Percentiles rank a stretch among this genome's conserved stretches.
Evolutionary conservation across 92 coral and sea anemone genomes (phyloP).

Genomic region (Scolanthus callimorphus): DNA sequence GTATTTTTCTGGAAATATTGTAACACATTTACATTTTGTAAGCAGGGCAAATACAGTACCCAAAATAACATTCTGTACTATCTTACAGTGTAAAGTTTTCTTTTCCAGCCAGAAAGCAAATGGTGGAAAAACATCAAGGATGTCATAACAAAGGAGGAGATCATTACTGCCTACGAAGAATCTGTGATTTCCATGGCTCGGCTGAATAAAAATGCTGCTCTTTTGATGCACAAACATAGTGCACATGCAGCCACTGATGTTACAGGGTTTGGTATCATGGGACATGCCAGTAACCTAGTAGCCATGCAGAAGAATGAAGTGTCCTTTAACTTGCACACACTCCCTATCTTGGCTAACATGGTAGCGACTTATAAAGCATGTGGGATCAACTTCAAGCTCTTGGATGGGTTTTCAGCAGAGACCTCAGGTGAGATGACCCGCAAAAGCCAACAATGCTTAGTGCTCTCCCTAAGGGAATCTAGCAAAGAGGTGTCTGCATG

Average conservation of each 20-base stretch:
- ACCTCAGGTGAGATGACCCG: slow-evolving; percentile 83
- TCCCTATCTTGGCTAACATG: slow-evolving; percentile 92
- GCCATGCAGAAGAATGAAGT: slow-evolving; percentile 76
- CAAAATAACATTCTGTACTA: too few relatives aligned
- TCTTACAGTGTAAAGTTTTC: too few relatives aligned
- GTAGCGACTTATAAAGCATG: slow-evolving; percentile 76
- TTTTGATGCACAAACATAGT: slow-evolving; percentile 82
- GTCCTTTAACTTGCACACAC: slow-evolving; percentile 72
- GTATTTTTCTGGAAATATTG: too few relatives aligned
- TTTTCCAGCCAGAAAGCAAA: slow-evolving; percentile 61
- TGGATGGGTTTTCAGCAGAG: slow-evolving; percentile 95
- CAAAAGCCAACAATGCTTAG: too few relatives aligned
- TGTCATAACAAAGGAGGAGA: slow-evolving; percentile 69
- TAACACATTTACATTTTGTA: too few relatives aligned
- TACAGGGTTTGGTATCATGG: slow-evolving; percentile 96
- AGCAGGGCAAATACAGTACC: too few relatives aligned
- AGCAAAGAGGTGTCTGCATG: too few relatives aligned
- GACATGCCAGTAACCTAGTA: slow-evolving; percentile 90
- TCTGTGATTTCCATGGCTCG: slow-evolving; percentile 92
- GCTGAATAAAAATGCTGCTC: slow-evolving; percentile 86
- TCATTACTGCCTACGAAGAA: slow-evolving; percentile 64
- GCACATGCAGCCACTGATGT: slow-evolving; percentile 98
- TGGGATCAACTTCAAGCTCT: slow-evolving; percentile 86
- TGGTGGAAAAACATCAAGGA: slow-evolving; percentile 93
- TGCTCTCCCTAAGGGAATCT: too few relatives aligned